Base-by-base conservation (phyloP, 2,888 invertebrate species). In the Platycheirus rosarum region DNA sequence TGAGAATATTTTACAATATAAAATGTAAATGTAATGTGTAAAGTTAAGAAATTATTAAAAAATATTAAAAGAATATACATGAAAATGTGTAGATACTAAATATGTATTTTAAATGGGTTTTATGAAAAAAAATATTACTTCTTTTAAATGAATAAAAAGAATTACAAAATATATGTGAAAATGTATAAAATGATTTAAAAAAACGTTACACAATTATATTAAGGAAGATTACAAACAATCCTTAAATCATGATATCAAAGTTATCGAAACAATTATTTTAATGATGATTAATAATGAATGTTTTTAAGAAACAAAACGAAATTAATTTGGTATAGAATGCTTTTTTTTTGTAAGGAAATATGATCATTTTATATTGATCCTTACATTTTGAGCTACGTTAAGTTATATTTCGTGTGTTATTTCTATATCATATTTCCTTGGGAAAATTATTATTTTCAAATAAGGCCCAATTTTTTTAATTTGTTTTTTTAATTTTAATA, bases 1-100 rank as follows among this genome's bases (percentile, higher is more conserved):
- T 80, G 65, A 65, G 76, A 70, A 80, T 80, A 80, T 80, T 75
- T 75, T 79, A 79, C 79, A 79, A 80, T 69, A 66, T 55, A 55
- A 55, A 69, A 80, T 80, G 65, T 70, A 70, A 65, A 77, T 71
- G 70, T 76, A 57, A 80, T 75, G 76, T 69, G 74, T 69, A 75
- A 69, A 74, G 57, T 76, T 49, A 48, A 75, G 37, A 75, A 70
- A 51, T 42, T 49, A 44, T 51, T 68, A 63, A 16, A 48, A 63
- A 37, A 70, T 63, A 60, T 60, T 51, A 44, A 73, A 68, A 62
- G 53, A 55, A 49, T 73, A 16, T 68, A 48, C 29, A 76, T 60
- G 57, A 68, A 74, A 75, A 4, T 75, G 68, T 62, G 29, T 32
- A 57, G 20, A 13, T 23, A 20, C 40, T 29, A 76, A 70, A 48